Base-by-base conservation (phyloP, 2,888 invertebrate genomes). In the Coenonympha glycerion region DNA sequence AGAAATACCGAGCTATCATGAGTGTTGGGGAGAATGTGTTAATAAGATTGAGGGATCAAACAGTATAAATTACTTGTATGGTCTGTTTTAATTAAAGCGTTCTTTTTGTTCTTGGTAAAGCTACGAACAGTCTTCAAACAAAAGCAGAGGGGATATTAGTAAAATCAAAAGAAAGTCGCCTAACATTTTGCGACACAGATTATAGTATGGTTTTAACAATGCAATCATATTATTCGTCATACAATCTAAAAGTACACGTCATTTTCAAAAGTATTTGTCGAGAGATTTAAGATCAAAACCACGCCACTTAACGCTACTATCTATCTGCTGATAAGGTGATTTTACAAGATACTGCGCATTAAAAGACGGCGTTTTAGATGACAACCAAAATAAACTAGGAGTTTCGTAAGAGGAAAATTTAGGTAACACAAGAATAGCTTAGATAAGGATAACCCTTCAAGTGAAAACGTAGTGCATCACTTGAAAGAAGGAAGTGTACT, bases 1-100 rank as follows among this genome's bases (percentile, higher is more conserved):
- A 71, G 70, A 68, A 73, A 71, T 73, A 73, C 71, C 73, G 74
- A 71, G 61, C 63, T 65, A 62, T 65, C 71, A 73, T 68, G 68
- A 68, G 66, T 62, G 52, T 40, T 36, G 64, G 64, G 66, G 58
- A 69, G 68, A 72, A 73, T 76, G 73, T 69, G 69, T 73, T 77
- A 77, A 76, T 80, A 76, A 70, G 70, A 61, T 59, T 52, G 50
- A 61, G 69, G n/a, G 76, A 79, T 80, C 79, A 80, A 79, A 79
- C 76, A 64, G 57, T 64, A 68, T 57, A 41, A 62, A 67, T 71
- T 68, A n/a, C n/a, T n/a, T n/a, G n/a, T n/a, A n/a, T n/a, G n/a
- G n/a, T n/a, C n/a, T n/a, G n/a, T n/a, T n/a, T n/a, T n/a, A n/a
- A n/a, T n/a, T n/a, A n/a, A n/a, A n/a, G n/a, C n/a, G 24, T 24